A percentile compares a stretch with the other conserved stretches of the same genome.
phyloP scores from a whole-genome alignment of 2,113 vertebrate genomes.

The Vombatus ursinus region DNA sequence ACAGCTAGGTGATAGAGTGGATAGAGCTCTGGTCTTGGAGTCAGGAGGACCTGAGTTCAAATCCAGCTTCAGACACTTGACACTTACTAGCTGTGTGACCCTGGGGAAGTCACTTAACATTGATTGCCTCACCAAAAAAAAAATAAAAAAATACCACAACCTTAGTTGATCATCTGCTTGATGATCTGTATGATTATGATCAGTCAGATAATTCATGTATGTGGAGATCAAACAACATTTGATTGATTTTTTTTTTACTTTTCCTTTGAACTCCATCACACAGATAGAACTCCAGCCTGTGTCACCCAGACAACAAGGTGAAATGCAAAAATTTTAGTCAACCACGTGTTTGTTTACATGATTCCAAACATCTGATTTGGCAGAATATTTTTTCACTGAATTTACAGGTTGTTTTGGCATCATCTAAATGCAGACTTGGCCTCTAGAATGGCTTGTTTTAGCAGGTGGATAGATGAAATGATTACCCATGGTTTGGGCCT shows the following conservation, averaged over 20 bases:
- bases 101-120: too few species aligned
- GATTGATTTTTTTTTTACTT: neutral
- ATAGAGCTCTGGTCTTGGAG: too few species aligned
- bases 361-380: neutral
- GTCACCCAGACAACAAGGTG: neutral
- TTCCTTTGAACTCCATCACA: neutral
- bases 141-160: neutral
- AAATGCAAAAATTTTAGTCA: constrained; percentile 3
- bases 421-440: constrained; percentile 1
- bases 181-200: neutral
- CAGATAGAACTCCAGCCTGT: neutral
- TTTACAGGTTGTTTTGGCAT: constrained; percentile 22
- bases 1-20: too few species aligned
- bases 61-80: too few species aligned
- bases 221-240: neutral
- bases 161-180: neutral
- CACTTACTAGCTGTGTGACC: too few species aligned
- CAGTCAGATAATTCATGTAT: neutral
- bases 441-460: constrained; percentile 49
- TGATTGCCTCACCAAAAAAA: too few species aligned
- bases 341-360: neutral
- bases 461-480: constrained; percentile 25
- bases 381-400: constrained; percentile 31
- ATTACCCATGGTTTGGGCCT: constrained; percentile 20
- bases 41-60: too few species aligned